phyloP scores from a whole-genome alignment of 2,888 invertebrate genomes.

The Strigamia transsilvanica region DNA sequence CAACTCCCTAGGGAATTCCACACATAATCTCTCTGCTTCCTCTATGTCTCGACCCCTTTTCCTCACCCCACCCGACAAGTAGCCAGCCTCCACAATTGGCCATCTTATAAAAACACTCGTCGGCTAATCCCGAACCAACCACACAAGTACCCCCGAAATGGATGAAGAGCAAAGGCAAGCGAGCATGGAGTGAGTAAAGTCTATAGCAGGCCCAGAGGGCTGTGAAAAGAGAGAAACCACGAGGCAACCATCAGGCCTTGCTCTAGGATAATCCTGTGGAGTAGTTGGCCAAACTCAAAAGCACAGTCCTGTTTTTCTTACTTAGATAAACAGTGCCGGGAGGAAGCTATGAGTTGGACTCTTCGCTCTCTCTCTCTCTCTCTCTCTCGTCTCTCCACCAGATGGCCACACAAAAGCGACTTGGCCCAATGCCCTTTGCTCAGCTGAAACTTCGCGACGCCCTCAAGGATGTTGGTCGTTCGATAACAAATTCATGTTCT shows the following conservation, averaged over 20 bases:
- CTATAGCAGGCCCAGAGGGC: conserved; percentile 2
- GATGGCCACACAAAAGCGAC: conserved; percentile 3
- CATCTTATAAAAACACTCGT: conserved; percentile 8
- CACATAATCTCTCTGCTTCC: not conserved
- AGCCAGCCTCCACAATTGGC: conserved; percentile 8
- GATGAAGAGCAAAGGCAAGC: conserved; percentile 1
- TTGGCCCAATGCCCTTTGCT: conserved; percentile 8
- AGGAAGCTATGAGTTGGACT: conserved; percentile 8
- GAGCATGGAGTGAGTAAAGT: not conserved
- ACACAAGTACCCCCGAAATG: not conserved
- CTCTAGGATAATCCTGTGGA: conserved; percentile 8
- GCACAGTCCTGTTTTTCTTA: conserved; percentile 8
- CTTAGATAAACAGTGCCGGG: conserved; percentile 8
- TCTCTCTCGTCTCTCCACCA: not conserved
- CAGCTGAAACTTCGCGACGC: not conserved
- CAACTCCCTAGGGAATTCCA: conserved; percentile 2
- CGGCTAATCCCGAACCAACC: conserved; percentile 2
- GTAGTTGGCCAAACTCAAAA: conserved; percentile 2
- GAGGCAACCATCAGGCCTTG: conserved; percentile 2
- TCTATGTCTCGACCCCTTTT: conserved; percentile 8
- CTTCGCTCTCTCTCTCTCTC: conserved; percentile 8
- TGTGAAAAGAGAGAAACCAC: conserved; percentile 8
- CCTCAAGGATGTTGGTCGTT: conserved; percentile 7
- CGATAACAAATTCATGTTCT: not conserved
- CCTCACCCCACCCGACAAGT: not conserved